Evolutionary conservation across 2,113 vertebrate genomes (phyloP).

Genomic region (Catharus minimus): DNA sequence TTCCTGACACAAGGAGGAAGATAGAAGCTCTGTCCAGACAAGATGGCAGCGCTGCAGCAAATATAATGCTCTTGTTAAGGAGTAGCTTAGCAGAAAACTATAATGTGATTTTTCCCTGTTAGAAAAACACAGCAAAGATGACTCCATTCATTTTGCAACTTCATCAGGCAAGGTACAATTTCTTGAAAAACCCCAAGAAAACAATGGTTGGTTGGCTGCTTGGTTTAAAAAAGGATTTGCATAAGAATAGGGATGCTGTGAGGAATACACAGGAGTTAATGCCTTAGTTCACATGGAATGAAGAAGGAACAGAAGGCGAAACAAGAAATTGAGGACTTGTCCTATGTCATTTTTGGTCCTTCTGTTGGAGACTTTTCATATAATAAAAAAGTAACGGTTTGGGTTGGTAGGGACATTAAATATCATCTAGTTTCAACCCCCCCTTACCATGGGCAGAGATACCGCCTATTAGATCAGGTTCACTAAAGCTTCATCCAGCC

Average conservation of each 20-base stretch:
- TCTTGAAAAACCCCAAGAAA: neutral
- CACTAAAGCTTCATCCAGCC: neutral
- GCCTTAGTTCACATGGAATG: neutral
- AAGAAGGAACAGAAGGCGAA: neutral
- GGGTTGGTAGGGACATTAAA: neutral
- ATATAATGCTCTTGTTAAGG: neutral
- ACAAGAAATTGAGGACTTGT: neutral
- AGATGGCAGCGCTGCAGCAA: neutral
- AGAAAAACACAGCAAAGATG: neutral
- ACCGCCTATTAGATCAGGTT: neutral
- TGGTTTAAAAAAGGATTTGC: neutral
- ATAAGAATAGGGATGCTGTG: neutral
- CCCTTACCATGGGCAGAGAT: fast-evolving
- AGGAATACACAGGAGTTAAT: neutral
- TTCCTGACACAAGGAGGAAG: neutral
- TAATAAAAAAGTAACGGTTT: neutral
- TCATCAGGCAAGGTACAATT: neutral
- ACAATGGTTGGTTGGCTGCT: neutral
- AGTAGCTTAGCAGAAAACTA: neutral
- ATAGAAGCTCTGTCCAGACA: neutral
- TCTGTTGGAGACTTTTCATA: neutral
- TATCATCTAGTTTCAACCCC: neutral
- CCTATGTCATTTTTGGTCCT: neutral
- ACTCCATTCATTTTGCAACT: neutral
- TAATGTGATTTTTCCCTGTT: neutral